Evolutionary conservation across 2,888 invertebrate species (phyloP).

Genomic region (Leptinotarsa haldemani): DNA sequence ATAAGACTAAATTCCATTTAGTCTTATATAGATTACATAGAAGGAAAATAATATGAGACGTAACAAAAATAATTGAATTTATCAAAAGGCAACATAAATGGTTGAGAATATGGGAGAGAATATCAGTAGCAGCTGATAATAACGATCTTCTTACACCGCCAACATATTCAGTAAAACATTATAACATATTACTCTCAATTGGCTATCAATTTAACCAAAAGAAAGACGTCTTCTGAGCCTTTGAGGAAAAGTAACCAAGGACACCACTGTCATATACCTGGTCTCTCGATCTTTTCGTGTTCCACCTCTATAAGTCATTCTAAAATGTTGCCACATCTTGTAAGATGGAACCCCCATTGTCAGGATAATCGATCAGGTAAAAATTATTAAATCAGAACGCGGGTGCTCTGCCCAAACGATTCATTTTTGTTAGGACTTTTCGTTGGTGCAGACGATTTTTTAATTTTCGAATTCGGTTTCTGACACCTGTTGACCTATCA

Average conservation of each 20-base stretch:
- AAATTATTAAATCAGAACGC: slow-evolving; percentile 7
- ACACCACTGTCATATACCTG: not conserved
- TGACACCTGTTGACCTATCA: not conserved
- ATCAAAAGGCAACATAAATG: too few relatives aligned
- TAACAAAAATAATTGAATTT: too few relatives aligned
- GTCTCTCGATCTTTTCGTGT: not conserved
- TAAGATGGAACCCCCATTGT: slow-evolving; percentile 6
- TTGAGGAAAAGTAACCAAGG: not conserved
- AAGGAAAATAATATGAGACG: too few relatives aligned
- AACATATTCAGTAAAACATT: too few relatives aligned
- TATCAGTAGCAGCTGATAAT: too few relatives aligned
- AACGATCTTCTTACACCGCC: too few relatives aligned
- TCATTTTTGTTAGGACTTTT: not conserved
- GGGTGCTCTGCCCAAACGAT: slow-evolving; percentile 4
- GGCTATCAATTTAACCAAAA: too few relatives aligned
- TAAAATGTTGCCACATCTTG: slow-evolving; percentile 21
- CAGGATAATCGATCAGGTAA: slow-evolving; percentile 3
- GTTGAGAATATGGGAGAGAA: too few relatives aligned
- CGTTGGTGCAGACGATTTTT: not conserved
- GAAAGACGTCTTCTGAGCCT: not conserved
- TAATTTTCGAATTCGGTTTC: not conserved
- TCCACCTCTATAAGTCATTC: slow-evolving; percentile 8
- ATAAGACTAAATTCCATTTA: too few relatives aligned
- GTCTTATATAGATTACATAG: too few relatives aligned
- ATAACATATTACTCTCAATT: too few relatives aligned